phyloP scores from a whole-genome alignment of 2,888 invertebrate genomes.

The Synergus gifuensis region DNA sequence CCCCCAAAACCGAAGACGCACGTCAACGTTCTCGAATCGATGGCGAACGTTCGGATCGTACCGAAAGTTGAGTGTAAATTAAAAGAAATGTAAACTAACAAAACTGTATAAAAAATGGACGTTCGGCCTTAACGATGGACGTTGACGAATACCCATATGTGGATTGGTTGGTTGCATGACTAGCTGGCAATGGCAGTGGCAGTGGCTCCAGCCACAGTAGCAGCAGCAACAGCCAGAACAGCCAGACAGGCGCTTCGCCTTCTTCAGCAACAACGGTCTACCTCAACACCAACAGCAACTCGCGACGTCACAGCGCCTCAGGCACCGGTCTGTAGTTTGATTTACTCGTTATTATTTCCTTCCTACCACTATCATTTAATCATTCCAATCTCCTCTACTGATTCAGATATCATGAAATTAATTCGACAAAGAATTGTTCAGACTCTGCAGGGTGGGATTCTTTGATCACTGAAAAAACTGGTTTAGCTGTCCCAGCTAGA shows the following conservation, averaged over 20 bases:
- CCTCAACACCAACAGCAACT: constrained; percentile 63
- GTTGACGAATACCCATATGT: constrained; percentile 68
- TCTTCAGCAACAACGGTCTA: constrained; percentile 63
- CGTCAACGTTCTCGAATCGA: constrained; percentile 30
- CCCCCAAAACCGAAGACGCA: constrained; percentile 25
- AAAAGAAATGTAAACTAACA: background rate
- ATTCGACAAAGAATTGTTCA: background rate
- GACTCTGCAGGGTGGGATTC: too few relatives aligned
- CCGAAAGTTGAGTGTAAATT: background rate
- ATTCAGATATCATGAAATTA: background rate
- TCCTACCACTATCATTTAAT: constrained; percentile 5
- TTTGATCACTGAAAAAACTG: too few relatives aligned
- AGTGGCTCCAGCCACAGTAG: constrained; percentile 70
- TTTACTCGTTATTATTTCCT: constrained; percentile 51
- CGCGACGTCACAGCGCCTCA: constrained; percentile 69
- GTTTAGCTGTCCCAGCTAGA: too few relatives aligned
- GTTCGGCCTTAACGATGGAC: constrained; percentile 50
- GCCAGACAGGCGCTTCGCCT: constrained; percentile 71
- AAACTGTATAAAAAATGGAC: background rate
- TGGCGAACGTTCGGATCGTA: constrained; percentile 26
- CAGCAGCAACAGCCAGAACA: constrained; percentile 76
- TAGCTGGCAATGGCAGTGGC: constrained; percentile 70
- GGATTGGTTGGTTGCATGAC: constrained; percentile 77
- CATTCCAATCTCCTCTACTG: background rate
- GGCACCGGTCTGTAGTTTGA: constrained; percentile 73